Evolutionary conservation across 2,888 invertebrate genomes (phyloP), one percentile per base, ranked within the genome.

Genomic region (Orchesellides sinensis): DNA sequence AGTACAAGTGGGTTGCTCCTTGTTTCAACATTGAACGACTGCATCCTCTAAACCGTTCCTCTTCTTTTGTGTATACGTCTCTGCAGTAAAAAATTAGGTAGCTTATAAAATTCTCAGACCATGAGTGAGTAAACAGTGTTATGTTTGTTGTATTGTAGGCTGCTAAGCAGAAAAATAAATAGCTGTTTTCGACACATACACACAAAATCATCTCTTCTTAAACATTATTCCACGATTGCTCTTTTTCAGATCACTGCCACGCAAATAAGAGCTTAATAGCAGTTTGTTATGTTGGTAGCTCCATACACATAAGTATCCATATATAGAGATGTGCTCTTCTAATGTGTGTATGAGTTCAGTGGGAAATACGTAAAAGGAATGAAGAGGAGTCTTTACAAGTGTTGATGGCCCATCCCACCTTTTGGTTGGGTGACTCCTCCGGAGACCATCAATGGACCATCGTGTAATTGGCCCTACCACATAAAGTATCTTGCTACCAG

Each of bases 401-500:
- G 32, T 75, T 73, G 25, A 19, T 61, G 35, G 82, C 82, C 82
- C 82, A 49, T 40, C 82, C 75, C 75, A 75, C 75, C 66, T 32
- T 40, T 66, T 61, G 75, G 83, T 84, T 83, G 77, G 83, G 70
- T 27, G 35, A 29, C 81, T 81, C 84, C 85, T 78, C 83, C 86
- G 75, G 32, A 56, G 63, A 65, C 73, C 81, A 86, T 83, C 78
- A 83, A 83, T 79, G 75, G 69, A 80, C 56, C 84, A 78, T 82
- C 82, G 63, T 70, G 74, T 84, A 84, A 84, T 84, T 83, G 86
- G 84, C 84, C 83, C 72, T 68, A 84, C 84, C 86, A 75, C 84
- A 84, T 66, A 66, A 66, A 19, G 23, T 27, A 25, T 27, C 49
- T 21, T 12, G 17, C 66, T 66, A 49, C 66, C 66, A 66, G 47